A percentile compares a stretch with the other conserved stretches of the same genome.
Conservation (phyloP, 2,113 vertebrate species). For the Lophochroa leadbeateri region DNA sequence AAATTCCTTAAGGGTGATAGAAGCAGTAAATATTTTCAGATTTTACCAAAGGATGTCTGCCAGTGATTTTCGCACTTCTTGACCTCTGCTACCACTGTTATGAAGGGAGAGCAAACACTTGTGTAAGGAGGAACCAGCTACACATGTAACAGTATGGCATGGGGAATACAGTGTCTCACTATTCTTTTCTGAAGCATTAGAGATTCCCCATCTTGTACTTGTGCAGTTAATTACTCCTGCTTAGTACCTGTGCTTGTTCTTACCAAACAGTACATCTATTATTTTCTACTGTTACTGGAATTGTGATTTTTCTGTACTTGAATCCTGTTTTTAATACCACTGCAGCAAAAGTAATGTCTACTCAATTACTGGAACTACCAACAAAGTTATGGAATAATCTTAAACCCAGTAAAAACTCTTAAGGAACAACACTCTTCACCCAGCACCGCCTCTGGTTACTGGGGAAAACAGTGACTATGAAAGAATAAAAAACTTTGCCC, state of each 20-base stretch:
- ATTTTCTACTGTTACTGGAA: not conserved
- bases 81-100: not conserved
- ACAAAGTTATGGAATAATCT: not conserved
- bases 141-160: not conserved
- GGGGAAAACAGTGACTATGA: not conserved
- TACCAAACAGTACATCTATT: not conserved
- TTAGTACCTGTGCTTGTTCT: not conserved
- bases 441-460: rapidly evolving
- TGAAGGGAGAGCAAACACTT: not conserved
- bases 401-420: not conserved
- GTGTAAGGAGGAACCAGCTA: not conserved
- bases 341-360: not conserved
- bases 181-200: not conserved
- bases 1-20: not conserved
- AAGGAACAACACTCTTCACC: not conserved
- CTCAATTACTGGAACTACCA: not conserved
- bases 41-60: not conserved
- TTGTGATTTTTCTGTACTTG: not conserved
- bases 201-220: not conserved
- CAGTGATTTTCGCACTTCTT: not conserved
- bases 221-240: not conserved
- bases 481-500: not conserved
- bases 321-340: not conserved
- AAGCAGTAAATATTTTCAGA: not conserved
- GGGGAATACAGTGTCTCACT: not conserved